These are phyloP conservation scores for Rhagonycha fulva DNA, from an alignment of 2,888 invertebrate genomes.

Conservation along the genomic window DNA sequence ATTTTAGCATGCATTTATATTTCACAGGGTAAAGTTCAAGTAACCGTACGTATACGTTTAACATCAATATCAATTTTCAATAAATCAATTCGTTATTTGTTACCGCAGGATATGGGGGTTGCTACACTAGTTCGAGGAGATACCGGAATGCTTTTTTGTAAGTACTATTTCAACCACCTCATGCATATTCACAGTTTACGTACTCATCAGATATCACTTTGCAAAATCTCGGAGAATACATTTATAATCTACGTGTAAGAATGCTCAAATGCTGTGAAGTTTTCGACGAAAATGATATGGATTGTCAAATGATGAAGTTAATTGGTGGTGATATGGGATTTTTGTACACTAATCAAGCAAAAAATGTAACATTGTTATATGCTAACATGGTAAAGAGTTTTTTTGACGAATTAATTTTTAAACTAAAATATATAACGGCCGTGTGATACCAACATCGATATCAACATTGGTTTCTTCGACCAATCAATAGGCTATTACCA, in stretches of 20 bases:
- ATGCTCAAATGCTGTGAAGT: slow-evolving; percentile 49
- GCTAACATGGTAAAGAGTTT: slow-evolving; percentile 48
- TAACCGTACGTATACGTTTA: slow-evolving; percentile 29
- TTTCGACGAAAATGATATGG: slow-evolving; percentile 39
- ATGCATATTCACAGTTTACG: background rate
- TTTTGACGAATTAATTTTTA: background rate
- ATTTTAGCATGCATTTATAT: slow-evolving; percentile 33
- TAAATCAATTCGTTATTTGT: background rate
- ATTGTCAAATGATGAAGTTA: slow-evolving; percentile 47
- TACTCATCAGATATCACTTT: slow-evolving; percentile 37
- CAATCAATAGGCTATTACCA: too few species aligned
- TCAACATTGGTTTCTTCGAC: too few species aligned
- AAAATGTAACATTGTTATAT: slow-evolving; percentile 50
- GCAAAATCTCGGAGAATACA: slow-evolving; percentile 34
- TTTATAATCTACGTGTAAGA: slow-evolving; percentile 41
- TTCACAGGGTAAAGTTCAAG: slow-evolving; percentile 33
- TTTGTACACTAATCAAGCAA: slow-evolving; percentile 40
- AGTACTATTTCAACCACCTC: slow-evolving; percentile 10
- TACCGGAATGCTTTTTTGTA: slow-evolving; percentile 47
- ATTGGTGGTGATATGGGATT: slow-evolving; percentile 51
- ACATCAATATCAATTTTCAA: background rate
- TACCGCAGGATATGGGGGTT: slow-evolving; percentile 40
- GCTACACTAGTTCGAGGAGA: slow-evolving; percentile 40
- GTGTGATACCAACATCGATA: too few species aligned
- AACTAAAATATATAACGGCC: background rate